Evolutionary conservation across 1,140 invertebrate genomes (phyloP).

Genomic region (Ctenoplectra terminalis): DNA sequence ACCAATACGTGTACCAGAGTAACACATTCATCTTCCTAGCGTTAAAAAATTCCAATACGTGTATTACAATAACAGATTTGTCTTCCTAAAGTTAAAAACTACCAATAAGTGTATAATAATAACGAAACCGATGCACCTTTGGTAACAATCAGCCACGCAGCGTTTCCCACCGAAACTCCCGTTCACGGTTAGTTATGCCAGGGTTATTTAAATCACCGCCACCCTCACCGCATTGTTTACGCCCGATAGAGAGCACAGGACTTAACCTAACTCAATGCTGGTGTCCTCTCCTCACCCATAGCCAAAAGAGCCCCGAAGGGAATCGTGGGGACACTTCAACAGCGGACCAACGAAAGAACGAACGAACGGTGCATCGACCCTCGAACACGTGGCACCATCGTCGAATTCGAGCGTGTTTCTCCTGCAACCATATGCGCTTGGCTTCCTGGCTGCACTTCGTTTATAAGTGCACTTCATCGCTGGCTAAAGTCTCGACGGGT

Average conservation of each 20-base stretch:
- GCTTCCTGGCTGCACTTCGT: conserved; percentile 42
- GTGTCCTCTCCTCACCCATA: background rate
- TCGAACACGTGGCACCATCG: conserved; percentile 42
- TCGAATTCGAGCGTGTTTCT: conserved; percentile 32
- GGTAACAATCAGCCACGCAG: background rate
- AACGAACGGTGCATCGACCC: conserved; percentile 43
- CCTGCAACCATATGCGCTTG: conserved; percentile 41
- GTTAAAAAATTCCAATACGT: no score
- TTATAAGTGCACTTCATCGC: conserved; percentile 52
- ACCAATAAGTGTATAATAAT: background rate
- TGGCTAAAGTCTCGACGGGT: conserved; percentile 26
- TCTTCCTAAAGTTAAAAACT: no score
- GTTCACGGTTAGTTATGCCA: conserved; percentile 21
- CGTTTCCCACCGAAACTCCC: background rate
- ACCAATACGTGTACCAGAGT: no score
- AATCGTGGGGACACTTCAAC: background rate
- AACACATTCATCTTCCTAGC: no score
- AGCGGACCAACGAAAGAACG: conserved; percentile 5
- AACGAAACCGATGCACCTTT: background rate
- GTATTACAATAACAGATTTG: no score
- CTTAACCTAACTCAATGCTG: conserved; percentile 35
- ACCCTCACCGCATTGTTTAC: conserved; percentile 46
- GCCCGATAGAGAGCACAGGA: conserved; percentile 25
- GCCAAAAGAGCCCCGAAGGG: background rate
- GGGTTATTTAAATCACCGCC: conserved; percentile 40